Conservation (phyloP, 2,888 invertebrate genomes). For the Limnephilus lunatus region DNA sequence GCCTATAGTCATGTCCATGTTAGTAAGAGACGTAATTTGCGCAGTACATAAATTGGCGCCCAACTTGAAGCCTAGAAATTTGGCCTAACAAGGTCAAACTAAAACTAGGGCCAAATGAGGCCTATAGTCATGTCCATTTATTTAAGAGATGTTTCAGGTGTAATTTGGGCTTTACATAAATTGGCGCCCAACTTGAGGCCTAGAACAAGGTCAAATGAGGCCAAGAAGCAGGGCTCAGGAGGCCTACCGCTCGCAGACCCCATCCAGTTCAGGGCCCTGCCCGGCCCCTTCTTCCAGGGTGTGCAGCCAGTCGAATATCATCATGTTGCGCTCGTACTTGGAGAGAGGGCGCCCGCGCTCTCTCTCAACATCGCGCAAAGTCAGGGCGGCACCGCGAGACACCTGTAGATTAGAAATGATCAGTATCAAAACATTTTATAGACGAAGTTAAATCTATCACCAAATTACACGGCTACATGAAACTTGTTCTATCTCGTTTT, state of each 20-base stretch:
- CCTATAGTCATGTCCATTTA: too few relatives aligned
- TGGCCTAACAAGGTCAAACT: too few relatives aligned
- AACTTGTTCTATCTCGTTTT: too few relatives aligned
- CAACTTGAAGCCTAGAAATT: too few relatives aligned
- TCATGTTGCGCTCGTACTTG: conserved; percentile 95
- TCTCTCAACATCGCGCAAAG: conserved; percentile 87
- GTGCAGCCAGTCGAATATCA: conserved; percentile 96
- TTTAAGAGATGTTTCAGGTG: background rate
- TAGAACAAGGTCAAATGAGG: background rate
- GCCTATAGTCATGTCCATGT: too few relatives aligned
- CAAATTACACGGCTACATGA: too few relatives aligned
- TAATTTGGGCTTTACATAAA: background rate
- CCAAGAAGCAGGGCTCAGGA: background rate
- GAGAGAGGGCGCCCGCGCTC: conserved; percentile 90
- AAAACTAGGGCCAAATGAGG: too few relatives aligned
- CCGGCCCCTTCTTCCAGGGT: conserved; percentile 85
- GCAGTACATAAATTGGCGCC: too few relatives aligned
- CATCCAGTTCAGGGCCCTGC: conserved; percentile 44
- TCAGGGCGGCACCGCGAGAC: conserved; percentile 71
- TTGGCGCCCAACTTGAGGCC: background rate
- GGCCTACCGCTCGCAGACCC: conserved; percentile 45
- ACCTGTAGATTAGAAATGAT: conserved; percentile 32
- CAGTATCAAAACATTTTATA: conserved; percentile 61
- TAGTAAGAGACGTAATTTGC: too few relatives aligned
- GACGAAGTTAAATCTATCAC: conserved; percentile 50